phyloP scores from a whole-genome alignment of 2,888 invertebrate species.

The Octodonta nipae region DNA sequence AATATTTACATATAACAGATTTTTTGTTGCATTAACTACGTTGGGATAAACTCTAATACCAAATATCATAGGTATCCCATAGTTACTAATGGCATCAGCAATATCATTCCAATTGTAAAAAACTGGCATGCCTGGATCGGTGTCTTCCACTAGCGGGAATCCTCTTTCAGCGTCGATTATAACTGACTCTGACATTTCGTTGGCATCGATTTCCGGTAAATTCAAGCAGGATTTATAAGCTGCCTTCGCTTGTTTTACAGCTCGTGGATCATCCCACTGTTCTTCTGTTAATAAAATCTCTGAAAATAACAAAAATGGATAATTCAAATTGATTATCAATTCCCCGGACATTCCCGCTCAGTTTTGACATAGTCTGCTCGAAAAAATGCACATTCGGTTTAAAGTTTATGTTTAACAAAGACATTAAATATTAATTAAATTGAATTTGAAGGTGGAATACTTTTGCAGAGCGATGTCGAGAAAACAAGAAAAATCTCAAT shows the following conservation, averaged over 20 bases:
- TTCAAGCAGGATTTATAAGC: conserved; percentile 30
- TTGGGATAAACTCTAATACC: conserved; percentile 20
- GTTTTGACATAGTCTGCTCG: too few relatives aligned
- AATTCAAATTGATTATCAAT: too few relatives aligned
- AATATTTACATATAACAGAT: conserved; percentile 30
- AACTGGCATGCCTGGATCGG: not conserved
- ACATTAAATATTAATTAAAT: too few relatives aligned
- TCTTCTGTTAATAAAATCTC: conserved; percentile 24
- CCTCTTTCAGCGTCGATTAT: conserved; percentile 26
- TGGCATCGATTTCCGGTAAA: conserved; percentile 15
- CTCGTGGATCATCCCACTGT: conserved; percentile 21
- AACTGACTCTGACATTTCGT: conserved; percentile 24
- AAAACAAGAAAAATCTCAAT: too few relatives aligned
- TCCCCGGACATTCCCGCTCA: too few relatives aligned
- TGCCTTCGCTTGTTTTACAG: conserved; percentile 30
- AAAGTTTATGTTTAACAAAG: too few relatives aligned
- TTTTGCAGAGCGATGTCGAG: too few relatives aligned
- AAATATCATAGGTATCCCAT: conserved; percentile 32
- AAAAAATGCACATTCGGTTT: too few relatives aligned
- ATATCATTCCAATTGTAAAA: conserved; percentile 26
- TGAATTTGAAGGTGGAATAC: too few relatives aligned
- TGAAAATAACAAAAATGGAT: conserved; percentile 8
- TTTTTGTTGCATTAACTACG: conserved; percentile 21
- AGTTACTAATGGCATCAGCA: conserved; percentile 28
- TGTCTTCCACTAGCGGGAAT: conserved; percentile 26